Base-by-base conservation (phyloP, 2,888 invertebrate genomes). In the Imbricaverruca yamaguchii region DNA sequence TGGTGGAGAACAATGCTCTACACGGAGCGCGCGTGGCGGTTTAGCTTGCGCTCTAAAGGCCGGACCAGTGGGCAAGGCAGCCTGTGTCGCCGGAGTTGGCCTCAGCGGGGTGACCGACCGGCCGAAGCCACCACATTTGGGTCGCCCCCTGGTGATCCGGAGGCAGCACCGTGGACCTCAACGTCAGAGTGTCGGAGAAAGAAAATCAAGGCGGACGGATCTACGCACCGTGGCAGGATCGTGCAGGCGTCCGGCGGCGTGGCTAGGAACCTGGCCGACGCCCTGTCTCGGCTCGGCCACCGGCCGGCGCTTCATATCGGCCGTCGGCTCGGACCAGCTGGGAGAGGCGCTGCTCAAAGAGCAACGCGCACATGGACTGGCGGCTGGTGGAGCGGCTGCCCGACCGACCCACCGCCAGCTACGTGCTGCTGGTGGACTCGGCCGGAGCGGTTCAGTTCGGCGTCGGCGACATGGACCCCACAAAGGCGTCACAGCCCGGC, bases 1-100 rank as follows among this genome's bases (percentile, higher is more conserved):
- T 99, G 82, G 93, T 99, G 85, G 92, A 94, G 89, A 96, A 98
- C 88, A 98, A 98, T 88, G 98, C 97, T 3, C 89, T 88, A 85
- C 90, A 94, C 80, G 97, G 94, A 25, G 92, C 94, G 81, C 89
- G 92, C 87, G 93, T 97, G 84, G 94, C 96, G 4, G 89, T 91
- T 53, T 90, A 91, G 86, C 89, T 91, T 81, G 83, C 84, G 59
- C 61, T 83, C 86, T 11, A 18, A 12, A 53, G 74, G 74, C 9
- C 18, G 10, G 21, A 55, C 53, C 55, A 10, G 13, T 53, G 23
- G 13, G 10, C 57, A 57, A 57, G 57, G 9, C 57, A 57, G 57
- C 9, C 57, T 57, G 10, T n/a, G n/a, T n/a, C n/a, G n/a, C n/a
- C n/a, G n/a, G n/a, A n/a, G n/a, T n/a, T n/a, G n/a, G n/a, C n/a